A percentile compares a stretch with the other conserved stretches of the same genome.
Evolutionary conservation across 2,797 vertebrate genomes (phyloP).

Genomic region (Emys orbicularis): DNA sequence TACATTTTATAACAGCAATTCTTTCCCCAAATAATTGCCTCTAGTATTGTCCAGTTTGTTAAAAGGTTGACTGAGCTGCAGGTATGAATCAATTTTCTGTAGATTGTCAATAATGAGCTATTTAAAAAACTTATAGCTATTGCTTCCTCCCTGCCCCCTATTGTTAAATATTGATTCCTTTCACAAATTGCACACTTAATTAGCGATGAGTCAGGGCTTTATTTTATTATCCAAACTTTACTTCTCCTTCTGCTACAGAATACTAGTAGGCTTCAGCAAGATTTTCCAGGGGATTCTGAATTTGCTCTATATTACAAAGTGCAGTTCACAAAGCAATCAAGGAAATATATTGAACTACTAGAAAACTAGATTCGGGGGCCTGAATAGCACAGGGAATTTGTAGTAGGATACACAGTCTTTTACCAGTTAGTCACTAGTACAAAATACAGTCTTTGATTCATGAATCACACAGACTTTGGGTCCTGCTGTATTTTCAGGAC

Average conservation of each 20-base stretch:
- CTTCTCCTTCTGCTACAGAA: background rate
- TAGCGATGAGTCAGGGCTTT: conserved; percentile 53
- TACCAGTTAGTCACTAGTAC: background rate
- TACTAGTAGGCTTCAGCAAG: background rate
- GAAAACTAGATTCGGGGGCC: background rate
- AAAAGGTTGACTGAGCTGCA: conserved; percentile 34
- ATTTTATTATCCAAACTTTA: conserved; percentile 54
- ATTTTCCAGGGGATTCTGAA: background rate
- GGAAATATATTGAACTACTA: background rate
- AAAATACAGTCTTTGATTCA: background rate
- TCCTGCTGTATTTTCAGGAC: background rate
- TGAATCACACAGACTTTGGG: background rate
- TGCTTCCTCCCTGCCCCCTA: conserved; percentile 17
- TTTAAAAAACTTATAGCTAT: conserved; percentile 52
- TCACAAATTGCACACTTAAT: conserved; percentile 55
- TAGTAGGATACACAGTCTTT: background rate
- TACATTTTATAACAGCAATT: conserved; percentile 47
- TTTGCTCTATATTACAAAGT: background rate
- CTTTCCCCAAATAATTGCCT: conserved; percentile 64
- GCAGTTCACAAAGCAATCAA: background rate
- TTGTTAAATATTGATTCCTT: conserved; percentile 56
- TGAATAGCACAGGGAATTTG: background rate
- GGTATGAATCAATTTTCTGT: conserved; percentile 33
- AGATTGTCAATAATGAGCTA: conserved; percentile 49
- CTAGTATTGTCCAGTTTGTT: conserved; percentile 45